Evolutionary conservation across 2,113 vertebrate species (phyloP).

Genomic region (Struthidea cinerea): DNA sequence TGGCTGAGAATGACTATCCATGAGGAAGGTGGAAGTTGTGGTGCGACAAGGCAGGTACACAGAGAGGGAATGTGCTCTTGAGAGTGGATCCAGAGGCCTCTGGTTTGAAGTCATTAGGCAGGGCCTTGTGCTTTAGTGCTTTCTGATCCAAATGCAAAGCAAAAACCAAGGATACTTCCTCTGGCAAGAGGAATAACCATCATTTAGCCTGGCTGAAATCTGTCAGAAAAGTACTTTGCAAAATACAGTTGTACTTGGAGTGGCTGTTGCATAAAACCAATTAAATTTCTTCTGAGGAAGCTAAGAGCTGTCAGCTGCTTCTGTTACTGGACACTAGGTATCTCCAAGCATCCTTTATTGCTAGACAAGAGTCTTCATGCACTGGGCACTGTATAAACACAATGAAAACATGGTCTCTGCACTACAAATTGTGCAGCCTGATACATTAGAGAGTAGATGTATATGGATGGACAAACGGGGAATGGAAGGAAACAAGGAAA

Average conservation of each 20-base stretch:
- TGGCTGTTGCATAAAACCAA: not conserved
- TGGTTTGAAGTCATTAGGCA: not conserved
- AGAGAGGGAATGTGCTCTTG: rapidly evolving
- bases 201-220: not conserved
- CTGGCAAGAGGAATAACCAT: not conserved
- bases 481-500: not conserved
- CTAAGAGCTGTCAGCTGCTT: not conserved
- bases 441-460: not conserved
- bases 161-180: not conserved
- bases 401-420: not conserved
- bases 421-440: not conserved
- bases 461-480: not conserved
- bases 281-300: not conserved
- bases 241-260: not conserved
- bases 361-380: not conserved
- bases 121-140: not conserved
- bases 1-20: not conserved
- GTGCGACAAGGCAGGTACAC: not conserved
- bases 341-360: not conserved
- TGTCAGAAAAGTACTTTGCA: not conserved
- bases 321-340: not conserved
- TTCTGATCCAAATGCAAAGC: not conserved
- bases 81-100: not conserved
- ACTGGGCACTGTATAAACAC: not conserved
- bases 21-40: not conserved